Base-by-base conservation (phyloP, 2,888 invertebrate genomes). In the Thymelicus acteon region DNA sequence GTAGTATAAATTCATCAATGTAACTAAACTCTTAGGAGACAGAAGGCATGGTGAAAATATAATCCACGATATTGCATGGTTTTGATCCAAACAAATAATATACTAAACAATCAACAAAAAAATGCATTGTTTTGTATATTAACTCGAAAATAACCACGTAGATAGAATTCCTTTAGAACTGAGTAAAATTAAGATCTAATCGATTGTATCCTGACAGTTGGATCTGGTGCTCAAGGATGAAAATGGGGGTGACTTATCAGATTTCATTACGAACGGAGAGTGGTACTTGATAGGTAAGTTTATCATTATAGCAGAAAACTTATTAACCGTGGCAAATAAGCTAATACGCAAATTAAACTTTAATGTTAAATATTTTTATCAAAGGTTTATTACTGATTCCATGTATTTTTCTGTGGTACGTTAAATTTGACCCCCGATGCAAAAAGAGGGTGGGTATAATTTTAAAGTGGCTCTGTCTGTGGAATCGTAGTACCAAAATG, bases 231-330 rank as follows among this genome's bases (percentile, higher is more conserved):
- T 99, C 90, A 98, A 99, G 94, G 97, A 97, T 85, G 97, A 97
- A 88, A 96, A 96, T 81, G 98, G 98, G 80, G 99, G 99, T 79
- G 99, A 99, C 94, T 96, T 98, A 83, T 97, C 98, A 82, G 98
- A 98, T 95, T 99, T 99, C 95, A 99, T 99, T 90, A 97, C 98
- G 83, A 99, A 99, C 90, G 99, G 99, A 85, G 99, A 99, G 95
- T 99, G 99, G 99, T 98, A 99, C 94, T 96, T 99, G 87, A 96
- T 99, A 95, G 99, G 99, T 98, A 94, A 96, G 97, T 78, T 31
- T 61, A 61, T 8, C 19, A 1, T 40, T 40, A 19, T 8, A 24
- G 19, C 12, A 62, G 19, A 15, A 44, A 24, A 19, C 12, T 48
- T 12, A n/a, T 40, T 31, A 31, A 31, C 3, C 5, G 3, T 31